Conservation (phyloP, 2,113 vertebrate genomes). For the Trinectes maculatus region DNA sequence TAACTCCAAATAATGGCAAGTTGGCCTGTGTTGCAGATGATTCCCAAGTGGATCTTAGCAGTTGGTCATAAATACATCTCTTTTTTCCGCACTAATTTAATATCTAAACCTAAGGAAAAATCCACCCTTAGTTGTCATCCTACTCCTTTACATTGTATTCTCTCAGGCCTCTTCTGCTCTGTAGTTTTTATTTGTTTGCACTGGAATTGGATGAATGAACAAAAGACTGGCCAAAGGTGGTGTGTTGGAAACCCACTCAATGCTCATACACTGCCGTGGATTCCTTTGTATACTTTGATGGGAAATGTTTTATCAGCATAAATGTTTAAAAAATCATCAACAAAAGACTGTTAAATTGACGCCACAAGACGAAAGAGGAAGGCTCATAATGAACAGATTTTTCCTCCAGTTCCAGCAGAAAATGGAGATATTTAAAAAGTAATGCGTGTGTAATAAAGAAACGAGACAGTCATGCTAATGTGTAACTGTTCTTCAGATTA, state of each 20-base stretch:
- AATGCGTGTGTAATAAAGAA: slow-evolving; percentile 1
- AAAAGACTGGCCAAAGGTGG: slow-evolving; percentile 18
- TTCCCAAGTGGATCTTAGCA: slow-evolving; percentile 47
- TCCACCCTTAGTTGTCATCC: slow-evolving; percentile 10
- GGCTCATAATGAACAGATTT: no score
- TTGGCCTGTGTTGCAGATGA: slow-evolving; percentile 61
- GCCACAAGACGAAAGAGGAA: no score
- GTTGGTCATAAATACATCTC: slow-evolving; percentile 47
- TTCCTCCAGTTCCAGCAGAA: slow-evolving; percentile 1
- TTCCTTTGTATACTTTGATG: slow-evolving; percentile 7
- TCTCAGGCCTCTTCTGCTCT: slow-evolving; percentile 1
- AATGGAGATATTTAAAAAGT: slow-evolving; percentile 1
- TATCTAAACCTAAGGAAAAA: slow-evolving; percentile 51
- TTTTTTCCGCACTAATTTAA: slow-evolving; percentile 39
- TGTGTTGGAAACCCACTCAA: slow-evolving; percentile 28
- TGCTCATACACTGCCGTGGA: neutral
- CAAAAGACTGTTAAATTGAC: no score
- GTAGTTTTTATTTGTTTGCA: slow-evolving; percentile 33
- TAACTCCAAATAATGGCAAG: slow-evolving; percentile 73
- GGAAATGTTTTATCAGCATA: no score
- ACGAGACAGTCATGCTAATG: slow-evolving; percentile 1
- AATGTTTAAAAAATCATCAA: no score
- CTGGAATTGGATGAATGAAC: slow-evolving; percentile 6
- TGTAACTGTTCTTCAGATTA: slow-evolving; percentile 2
- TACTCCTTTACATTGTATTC: slow-evolving; percentile 4